Conservation (phyloP, 1,140 invertebrate genomes). For the Ceratina calcarata region DNA sequence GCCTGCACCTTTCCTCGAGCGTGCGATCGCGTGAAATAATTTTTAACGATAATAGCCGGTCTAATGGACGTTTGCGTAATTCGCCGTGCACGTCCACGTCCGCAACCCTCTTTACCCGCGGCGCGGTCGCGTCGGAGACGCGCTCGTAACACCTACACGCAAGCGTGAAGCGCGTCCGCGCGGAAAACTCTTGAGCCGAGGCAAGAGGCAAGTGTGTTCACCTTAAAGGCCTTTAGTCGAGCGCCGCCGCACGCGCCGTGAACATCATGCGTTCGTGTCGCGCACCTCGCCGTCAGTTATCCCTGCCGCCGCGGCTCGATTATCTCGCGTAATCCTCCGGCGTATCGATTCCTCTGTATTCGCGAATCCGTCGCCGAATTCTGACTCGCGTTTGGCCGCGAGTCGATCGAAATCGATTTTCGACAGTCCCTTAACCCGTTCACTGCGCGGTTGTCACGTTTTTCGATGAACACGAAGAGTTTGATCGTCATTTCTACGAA, state of each 20-base stretch:
- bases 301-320: neutral
- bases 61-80: constrained; percentile 59
- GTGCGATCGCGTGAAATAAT: constrained; percentile 32
- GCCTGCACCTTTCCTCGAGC: neutral
- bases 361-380: neutral
- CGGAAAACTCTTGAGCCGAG: constrained; percentile 62
- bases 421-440: too few relatives aligned
- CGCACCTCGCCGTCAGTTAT: neutral
- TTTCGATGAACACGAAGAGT: neutral
- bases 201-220: constrained; percentile 67
- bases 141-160: constrained; percentile 46
- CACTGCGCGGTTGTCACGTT: neutral
- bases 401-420: neutral
- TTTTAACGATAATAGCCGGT: constrained; percentile 38
- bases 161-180: constrained; percentile 60
- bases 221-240: constrained; percentile 74
- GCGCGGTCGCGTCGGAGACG: neutral
- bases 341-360: neutral
- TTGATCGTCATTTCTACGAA: neutral
- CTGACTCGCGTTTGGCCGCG: neutral
- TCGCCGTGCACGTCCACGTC: constrained; percentile 45
- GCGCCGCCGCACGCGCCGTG: constrained; percentile 64
- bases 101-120: constrained; percentile 42
- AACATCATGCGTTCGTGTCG: constrained; percentile 52
- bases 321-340: neutral